Conservation (phyloP, 2,113 vertebrate species). For the Rhombomys opimus region DNA sequence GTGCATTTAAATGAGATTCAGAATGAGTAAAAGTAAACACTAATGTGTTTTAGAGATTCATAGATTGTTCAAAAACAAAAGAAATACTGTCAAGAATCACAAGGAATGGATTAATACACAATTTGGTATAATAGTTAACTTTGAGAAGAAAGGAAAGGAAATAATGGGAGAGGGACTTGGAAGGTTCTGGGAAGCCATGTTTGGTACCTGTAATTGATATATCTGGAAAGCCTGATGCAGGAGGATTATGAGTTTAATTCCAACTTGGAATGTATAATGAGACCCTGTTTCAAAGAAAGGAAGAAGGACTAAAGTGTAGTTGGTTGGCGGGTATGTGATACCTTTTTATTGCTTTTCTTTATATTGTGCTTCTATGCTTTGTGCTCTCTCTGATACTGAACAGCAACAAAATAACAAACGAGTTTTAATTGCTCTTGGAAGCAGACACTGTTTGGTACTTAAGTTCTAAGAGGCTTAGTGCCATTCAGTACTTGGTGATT, state of each 20-base stretch:
- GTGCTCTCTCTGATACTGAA: not conserved
- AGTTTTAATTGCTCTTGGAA: slow-evolving; percentile 50
- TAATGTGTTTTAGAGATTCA: not conserved
- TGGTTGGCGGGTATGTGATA: not conserved
- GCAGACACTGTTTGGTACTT: not conserved
- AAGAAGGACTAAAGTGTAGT: not conserved
- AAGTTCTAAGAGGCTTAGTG: slow-evolving; percentile 44
- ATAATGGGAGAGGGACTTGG: slow-evolving; percentile 19
- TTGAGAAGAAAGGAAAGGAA: slow-evolving; percentile 18
- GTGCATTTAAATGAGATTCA: slow-evolving; percentile 33
- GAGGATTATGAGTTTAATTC: not conserved
- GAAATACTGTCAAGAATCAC: slow-evolving; percentile 43
- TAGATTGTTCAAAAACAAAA: not conserved
- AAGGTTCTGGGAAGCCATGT: not conserved
- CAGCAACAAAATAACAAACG: slow-evolving; percentile 17
- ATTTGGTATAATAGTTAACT: slow-evolving; percentile 6
- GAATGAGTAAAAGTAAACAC: slow-evolving; percentile 45
- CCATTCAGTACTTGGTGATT: slow-evolving; percentile 21
- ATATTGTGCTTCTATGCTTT: not conserved
- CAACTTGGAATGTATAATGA: not conserved
- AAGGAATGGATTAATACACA: slow-evolving; percentile 41
- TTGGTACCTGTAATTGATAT: not conserved
- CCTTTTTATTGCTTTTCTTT: slow-evolving; percentile 39
- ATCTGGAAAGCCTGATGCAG: not conserved
- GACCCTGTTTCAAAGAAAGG: not conserved